Evolutionary conservation across 2,113 vertebrate genomes (phyloP), one percentile per base, ranked within the genome.

Genomic region (Corynorhinus townsendii): DNA sequence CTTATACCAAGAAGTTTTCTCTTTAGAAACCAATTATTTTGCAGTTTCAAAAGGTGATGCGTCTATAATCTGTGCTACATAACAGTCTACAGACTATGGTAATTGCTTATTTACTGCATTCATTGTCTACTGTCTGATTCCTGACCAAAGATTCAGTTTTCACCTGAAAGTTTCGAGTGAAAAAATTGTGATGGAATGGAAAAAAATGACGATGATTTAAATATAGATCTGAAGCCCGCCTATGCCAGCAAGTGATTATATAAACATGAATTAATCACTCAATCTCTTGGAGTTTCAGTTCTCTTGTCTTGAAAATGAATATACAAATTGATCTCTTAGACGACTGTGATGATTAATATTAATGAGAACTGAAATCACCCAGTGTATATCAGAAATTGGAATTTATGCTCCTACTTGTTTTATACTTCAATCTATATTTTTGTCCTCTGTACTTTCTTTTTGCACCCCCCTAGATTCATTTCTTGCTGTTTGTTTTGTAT

Each of bases 301-400:
- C 62, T 85, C 47, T 85, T 94, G 20, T 69, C 72, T 71, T 93
- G 38, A 40, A 89, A 89, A 89, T 62, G 40, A 83, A 59, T 91
- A 62, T 45, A 69, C 28, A 93, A 80, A 28, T 71, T 89, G 12
- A 9, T 81, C 11, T 85, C 40, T 64, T 76, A 71, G 1, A 35
- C 2, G 64, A 56, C 3, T 86, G 33, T 81, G 28, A 45, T 92
- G 24, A 81, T 81, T 81, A 80, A 94, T 89, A 56, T 66, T 93
- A 82, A 56, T 82, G 35, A 93, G 33, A 76, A n/a, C 14, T 72
- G 43, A 72, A 81, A 30, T 94, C 14, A 52, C 5, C 26, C 11
- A 24, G 3, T 49, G 16, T 40, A 30, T 56, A 92, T 76, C 9
- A 90, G 49, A 38, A 90, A 56, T 62, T 40, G 9, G 38, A 64